A percentile compares a stretch with the other conserved stretches of the same genome.
These are phyloP conservation scores for Fopius arisanus DNA, from an alignment of 1,140 invertebrate species.

Conservation along the genomic window DNA sequence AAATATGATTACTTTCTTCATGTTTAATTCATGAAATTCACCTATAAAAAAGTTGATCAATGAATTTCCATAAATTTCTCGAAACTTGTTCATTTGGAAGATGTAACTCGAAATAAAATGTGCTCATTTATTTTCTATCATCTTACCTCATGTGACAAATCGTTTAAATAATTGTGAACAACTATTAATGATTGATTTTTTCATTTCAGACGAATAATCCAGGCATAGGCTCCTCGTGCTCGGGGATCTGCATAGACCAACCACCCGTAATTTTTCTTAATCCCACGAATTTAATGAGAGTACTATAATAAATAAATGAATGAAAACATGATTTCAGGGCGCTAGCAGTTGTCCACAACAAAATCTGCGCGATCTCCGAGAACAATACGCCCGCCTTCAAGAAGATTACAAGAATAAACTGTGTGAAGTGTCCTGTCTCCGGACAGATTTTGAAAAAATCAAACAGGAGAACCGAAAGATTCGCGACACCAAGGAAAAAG, in stretches of 20 bases:
- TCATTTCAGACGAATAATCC: conserved; percentile 35
- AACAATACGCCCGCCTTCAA: conserved; percentile 67
- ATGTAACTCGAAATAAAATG: background rate
- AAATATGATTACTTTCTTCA: too few species aligned
- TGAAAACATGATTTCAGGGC: conserved; percentile 30
- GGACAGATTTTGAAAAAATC: conserved; percentile 64
- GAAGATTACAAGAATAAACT: conserved; percentile 69
- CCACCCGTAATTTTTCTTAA: conserved; percentile 40
- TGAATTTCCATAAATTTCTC: too few species aligned
- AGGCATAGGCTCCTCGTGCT: conserved; percentile 36
- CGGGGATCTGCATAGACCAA: conserved; percentile 43
- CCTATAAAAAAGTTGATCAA: too few species aligned
- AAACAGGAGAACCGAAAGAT: conserved; percentile 63
- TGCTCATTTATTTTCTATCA: background rate
- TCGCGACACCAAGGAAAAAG: conserved; percentile 63
- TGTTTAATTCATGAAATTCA: too few species aligned
- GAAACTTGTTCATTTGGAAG: too few species aligned
- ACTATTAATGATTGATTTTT: conserved; percentile 18
- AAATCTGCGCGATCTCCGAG: conserved; percentile 62
- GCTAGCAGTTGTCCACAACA: conserved; percentile 48
- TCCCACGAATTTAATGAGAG: background rate
- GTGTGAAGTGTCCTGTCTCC: conserved; percentile 65
- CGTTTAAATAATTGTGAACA: background rate
- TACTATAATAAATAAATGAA: background rate
- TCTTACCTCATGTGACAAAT: background rate